Base-by-base conservation (phyloP, 2,797 vertebrate genomes). In the Hippopotamyrus pictus region DNA sequence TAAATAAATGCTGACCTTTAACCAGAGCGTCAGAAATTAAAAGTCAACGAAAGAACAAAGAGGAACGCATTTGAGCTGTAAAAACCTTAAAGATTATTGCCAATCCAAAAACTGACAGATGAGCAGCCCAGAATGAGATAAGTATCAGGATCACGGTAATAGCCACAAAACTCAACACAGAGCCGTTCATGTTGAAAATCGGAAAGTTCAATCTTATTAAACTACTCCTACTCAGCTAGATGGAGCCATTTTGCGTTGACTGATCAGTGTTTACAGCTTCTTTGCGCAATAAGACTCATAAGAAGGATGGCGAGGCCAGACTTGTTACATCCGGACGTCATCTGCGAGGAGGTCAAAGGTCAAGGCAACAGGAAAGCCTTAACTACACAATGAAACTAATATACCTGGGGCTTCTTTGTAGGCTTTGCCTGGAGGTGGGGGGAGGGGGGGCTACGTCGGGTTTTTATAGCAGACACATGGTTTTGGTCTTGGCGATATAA, bases 301-400 rank as follows among this genome's bases (percentile, higher is more conserved):
- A 84, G 0, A 44, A 73, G 1, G 54, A 92, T 37, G 86, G n/a
- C 29, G 88, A 88, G 89, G 86, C 44, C 54, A 89, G 51, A 89
- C 90, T 54, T 92, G n/a, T 91, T 93, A 87, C 90, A 46, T 92
- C 90, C 82, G 89, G 92, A 88, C 54, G 93, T 95, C 69, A 89
- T 91, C 90, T 89, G 93, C 89, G 91, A 91, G 76, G 89, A 91
- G 94, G 92, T 95, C 93, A 93, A 92, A 93, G 94, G 94, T 96
- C 96, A 92, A 94, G 93, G 93, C 91, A 95, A 96, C 93, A 95
- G 95, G 95, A 97, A 96, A 95, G 91, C 91, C 88, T 91, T 94
- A 95, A 95, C 91, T 94, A 93, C 93, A 92, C 91, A 89, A 91
- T 92, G 93, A 96, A 95, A 94, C 92, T 90, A 92, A 93, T 90